phyloP scores from a whole-genome alignment of 2,113 vertebrate genomes.

The Morone saxatilis region DNA sequence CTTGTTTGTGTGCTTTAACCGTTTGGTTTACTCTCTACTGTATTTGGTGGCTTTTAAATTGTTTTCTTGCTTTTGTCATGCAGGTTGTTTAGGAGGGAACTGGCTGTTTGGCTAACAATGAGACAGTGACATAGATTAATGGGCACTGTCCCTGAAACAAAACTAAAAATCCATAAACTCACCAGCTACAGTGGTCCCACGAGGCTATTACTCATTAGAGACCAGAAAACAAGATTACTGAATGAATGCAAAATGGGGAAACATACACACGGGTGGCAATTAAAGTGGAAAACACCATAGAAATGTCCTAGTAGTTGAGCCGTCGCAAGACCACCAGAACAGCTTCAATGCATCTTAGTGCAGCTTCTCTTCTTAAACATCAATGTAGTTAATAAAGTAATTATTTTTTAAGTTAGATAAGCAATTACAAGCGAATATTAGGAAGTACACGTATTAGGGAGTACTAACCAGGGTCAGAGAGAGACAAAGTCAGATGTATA shows the following conservation, averaged over 20 bases:
- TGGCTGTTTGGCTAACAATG: neutral
- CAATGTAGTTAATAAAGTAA: no score
- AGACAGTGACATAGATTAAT: constrained; percentile 5
- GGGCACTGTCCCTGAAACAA: neutral
- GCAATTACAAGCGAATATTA: no score
- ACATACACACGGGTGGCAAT: neutral
- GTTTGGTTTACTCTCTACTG: neutral
- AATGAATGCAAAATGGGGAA: neutral
- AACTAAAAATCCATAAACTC: constrained; percentile 5
- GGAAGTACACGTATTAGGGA: no score
- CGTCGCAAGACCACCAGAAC: neutral
- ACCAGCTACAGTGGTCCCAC: neutral
- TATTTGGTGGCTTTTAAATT: neutral
- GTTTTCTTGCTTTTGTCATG: neutral
- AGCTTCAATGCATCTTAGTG: neutral
- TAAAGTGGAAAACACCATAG: neutral
- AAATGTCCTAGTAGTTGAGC: neutral
- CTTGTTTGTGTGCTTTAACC: neutral
- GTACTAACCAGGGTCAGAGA: no score
- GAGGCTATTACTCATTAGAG: neutral
- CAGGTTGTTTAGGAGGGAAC: neutral
- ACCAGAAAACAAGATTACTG: neutral
- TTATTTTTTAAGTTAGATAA: no score
- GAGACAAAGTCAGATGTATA: no score
- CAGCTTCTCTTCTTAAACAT: no score